Percentiles rank a stretch among this genome's conserved stretches.
Evolutionary conservation across 1,140 invertebrate genomes (phyloP).

Genomic region (Cepaea nemoralis): DNA sequence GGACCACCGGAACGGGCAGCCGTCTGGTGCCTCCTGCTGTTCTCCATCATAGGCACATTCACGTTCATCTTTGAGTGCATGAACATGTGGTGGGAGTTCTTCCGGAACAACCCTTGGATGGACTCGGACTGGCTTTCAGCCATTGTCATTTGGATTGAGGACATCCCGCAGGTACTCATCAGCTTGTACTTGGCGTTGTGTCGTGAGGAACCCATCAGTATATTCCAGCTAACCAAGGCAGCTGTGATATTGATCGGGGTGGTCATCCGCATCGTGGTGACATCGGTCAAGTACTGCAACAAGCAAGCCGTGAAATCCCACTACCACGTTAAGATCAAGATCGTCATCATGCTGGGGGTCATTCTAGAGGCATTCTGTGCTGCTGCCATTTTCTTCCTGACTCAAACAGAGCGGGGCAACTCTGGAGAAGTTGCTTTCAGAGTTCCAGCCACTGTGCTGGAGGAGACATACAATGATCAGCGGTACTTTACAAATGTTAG

Average conservation of each 20-base stretch:
- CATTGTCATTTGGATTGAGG: slow-evolving; percentile 62
- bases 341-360: slow-evolving; percentile 61
- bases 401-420: slow-evolving; percentile 53
- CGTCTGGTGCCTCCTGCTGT: slow-evolving; percentile 53
- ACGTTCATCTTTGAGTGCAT: slow-evolving; percentile 58
- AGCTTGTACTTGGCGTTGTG: slow-evolving; percentile 47
- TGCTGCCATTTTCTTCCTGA: slow-evolving; percentile 58
- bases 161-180: slow-evolving; percentile 55
- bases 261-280: slow-evolving; percentile 57
- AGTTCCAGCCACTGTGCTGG: slow-evolving; percentile 54
- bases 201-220: slow-evolving; percentile 63
- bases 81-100: slow-evolving; percentile 60
- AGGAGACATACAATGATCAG: slow-evolving; percentile 59
- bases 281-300: slow-evolving; percentile 55
- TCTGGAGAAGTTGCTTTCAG: slow-evolving; percentile 56
- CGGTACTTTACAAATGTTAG: slow-evolving; percentile 18
- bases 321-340: slow-evolving; percentile 43
- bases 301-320: slow-evolving; percentile 45
- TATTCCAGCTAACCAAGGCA: slow-evolving; percentile 63
- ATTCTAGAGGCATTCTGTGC: slow-evolving; percentile 55
- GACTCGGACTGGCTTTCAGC: slow-evolving; percentile 57
- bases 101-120: slow-evolving; percentile 55
- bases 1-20: slow-evolving; percentile 53
- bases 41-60: slow-evolving; percentile 62
- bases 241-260: slow-evolving; percentile 56